phyloP scores from a whole-genome alignment of 92 coral and sea anemone genomes.

The Hydrozoanthus gracilis region DNA sequence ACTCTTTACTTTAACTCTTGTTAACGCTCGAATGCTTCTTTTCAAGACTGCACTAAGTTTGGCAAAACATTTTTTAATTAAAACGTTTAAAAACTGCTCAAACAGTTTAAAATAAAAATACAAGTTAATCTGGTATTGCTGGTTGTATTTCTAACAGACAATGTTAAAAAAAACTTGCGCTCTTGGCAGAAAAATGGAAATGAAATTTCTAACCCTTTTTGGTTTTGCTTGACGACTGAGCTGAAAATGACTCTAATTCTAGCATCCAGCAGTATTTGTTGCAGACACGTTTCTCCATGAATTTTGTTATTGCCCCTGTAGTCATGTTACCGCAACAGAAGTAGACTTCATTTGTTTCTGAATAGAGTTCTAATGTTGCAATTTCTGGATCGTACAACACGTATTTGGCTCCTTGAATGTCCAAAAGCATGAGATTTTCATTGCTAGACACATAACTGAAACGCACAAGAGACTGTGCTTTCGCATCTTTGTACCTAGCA shows the following conservation, averaged over 20 bases:
- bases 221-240: too few species aligned
- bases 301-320: conserved; percentile 35
- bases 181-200: conserved; percentile 6
- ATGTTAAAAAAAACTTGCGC: conserved; percentile 7
- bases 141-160: conserved; percentile 20
- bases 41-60: too few species aligned
- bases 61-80: too few species aligned
- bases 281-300: conserved; percentile 42
- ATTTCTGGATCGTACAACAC: conserved; percentile 49
- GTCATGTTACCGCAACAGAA: conserved; percentile 52
- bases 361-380: conserved; percentile 24
- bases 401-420: conserved; percentile 24
- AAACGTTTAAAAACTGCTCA: too few species aligned
- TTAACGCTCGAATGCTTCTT: too few species aligned
- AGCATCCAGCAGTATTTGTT: conserved; percentile 30
- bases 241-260: conserved; percentile 17
- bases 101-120: too few species aligned
- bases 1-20: too few species aligned
- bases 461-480: conserved; percentile 23
- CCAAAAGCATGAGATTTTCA: conserved; percentile 25
- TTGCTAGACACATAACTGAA: conserved; percentile 9
- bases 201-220: too few species aligned
- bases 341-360: conserved; percentile 1
- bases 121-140: not conserved
- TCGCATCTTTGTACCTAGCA: not conserved